Base-by-base conservation (phyloP, 2,888 invertebrate genomes). In the Hymenopus coronatus region DNA sequence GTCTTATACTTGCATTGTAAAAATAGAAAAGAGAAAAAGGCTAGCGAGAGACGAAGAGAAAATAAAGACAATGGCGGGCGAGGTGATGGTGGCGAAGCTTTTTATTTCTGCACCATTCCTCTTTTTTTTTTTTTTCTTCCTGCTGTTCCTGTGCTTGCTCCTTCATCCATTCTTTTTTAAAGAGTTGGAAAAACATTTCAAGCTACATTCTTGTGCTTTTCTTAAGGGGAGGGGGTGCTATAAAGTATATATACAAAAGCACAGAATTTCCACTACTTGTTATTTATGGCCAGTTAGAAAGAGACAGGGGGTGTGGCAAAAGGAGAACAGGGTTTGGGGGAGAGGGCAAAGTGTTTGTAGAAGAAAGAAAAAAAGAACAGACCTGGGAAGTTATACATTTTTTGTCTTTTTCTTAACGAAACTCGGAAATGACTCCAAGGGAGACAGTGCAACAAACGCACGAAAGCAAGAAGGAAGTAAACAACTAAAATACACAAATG, bases 131-230 rank as follows among this genome's bases (percentile, higher is more conserved):
- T 70, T 70, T 70, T 70, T 70, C 54, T 70, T 70, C 54, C 20
- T 70, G 25, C 54, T 70, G 54, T 33, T 85, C 20, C 40, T 85
- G 30, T 85, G 33, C 40, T 40, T 40, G 54, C 83, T 89, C 84
- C 87, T 84, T 88, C 88, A 85, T 88, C 82, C 87, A 87, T 88
- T 88, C 89, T 89, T 88, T 89, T 88, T 87, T 88, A 89, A 89
- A 88, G 87, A 88, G 88, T 89, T 88, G 84, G 88, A 89, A 90
- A 90, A 90, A 90, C 89, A 89, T 90, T 90, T 89, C 87, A 88
- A 89, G 89, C 90, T 70, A 82, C 90, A 90, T 90, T 90, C 90
- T 90, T 88, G 89, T 89, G 88, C 86, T 90, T 88, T 89, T 89
- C 90, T 88, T 90, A 88, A 89, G 89, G 89, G 54, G 3, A 89